Evolutionary conservation across 1,140 invertebrate species (phyloP).

Genomic region (Atta colombica): DNA sequence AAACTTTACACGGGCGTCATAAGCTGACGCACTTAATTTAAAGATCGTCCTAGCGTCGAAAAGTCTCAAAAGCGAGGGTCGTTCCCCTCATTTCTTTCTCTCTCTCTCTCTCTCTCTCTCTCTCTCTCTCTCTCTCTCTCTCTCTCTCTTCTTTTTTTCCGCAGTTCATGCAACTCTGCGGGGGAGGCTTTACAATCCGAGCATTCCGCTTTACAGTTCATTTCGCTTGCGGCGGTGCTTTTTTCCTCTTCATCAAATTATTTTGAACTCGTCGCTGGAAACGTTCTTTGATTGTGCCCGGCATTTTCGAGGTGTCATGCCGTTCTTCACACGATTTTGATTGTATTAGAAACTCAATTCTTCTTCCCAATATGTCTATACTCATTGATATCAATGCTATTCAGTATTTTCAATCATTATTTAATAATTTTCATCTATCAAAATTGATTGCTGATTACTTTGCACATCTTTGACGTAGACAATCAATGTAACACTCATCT

Average conservation of each 20-base stretch:
- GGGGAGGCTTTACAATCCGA: slow-evolving; percentile 79
- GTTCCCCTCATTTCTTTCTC: slow-evolving; percentile 53
- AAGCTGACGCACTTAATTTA: slow-evolving; percentile 85
- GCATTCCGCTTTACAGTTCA: slow-evolving; percentile 84
- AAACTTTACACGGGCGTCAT: slow-evolving; percentile 84
- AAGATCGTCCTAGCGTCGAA: slow-evolving; percentile 79
- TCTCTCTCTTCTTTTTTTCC: slow-evolving; percentile 20
- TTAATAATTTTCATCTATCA: not conserved
- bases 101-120: slow-evolving; percentile 39
- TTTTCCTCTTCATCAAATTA: slow-evolving; percentile 57
- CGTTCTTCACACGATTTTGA: slow-evolving; percentile 28
- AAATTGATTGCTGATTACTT: not conserved
- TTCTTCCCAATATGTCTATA: not conserved
- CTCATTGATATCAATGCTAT: not conserved
- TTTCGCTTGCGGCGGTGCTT: slow-evolving; percentile 72
- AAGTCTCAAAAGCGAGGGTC: slow-evolving; percentile 68
- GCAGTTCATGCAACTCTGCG: slow-evolving; percentile 60
- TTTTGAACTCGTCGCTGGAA: slow-evolving; percentile 29
- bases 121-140: slow-evolving; percentile 29
- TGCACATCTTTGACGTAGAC: not conserved
- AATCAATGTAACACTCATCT: not conserved
- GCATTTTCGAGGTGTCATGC: slow-evolving; percentile 24
- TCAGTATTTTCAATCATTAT: not conserved
- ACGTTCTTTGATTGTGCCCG: slow-evolving; percentile 22
- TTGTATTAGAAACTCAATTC: slow-evolving; percentile 3